Conservation (phyloP, 2,888 invertebrate species). For the Amaurobius ferox region DNA sequence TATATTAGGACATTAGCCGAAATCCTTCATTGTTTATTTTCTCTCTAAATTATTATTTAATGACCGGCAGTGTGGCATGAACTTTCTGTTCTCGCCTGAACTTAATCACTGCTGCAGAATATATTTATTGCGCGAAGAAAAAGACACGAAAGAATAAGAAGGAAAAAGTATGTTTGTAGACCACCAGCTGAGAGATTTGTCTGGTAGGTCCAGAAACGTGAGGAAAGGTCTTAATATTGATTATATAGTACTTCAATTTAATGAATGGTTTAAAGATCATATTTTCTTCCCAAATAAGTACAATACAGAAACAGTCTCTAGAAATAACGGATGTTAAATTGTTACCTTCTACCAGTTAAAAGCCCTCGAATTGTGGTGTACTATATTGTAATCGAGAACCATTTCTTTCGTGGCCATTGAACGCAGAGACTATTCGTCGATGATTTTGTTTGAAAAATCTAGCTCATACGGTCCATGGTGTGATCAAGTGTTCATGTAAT, state of each 20-base stretch:
- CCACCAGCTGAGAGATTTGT: background rate
- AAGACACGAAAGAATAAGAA: background rate
- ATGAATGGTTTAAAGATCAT: background rate
- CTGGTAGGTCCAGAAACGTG: background rate
- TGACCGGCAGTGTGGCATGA: background rate
- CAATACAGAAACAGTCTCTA: background rate
- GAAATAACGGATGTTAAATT: background rate
- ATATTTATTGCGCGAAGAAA: background rate
- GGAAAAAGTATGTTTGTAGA: background rate
- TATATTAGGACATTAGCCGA: too few species aligned
- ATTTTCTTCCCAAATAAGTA: background rate
- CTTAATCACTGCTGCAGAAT: background rate
- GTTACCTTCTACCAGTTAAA: background rate
- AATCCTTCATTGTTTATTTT: too few species aligned
- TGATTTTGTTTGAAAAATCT: too few species aligned
- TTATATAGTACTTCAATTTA: background rate
- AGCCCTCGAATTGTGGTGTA: background rate
- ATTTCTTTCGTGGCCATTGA: too few species aligned
- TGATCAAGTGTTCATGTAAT: too few species aligned
- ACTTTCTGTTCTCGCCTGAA: background rate
- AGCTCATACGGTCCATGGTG: too few species aligned
- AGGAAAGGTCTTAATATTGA: constrained; percentile 4
- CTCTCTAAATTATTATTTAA: background rate
- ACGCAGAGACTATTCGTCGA: too few species aligned
- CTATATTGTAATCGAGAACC: background rate